Percentiles rank a stretch among this genome's conserved stretches.
These are phyloP conservation scores for Anolis sagrei DNA, from an alignment of 2,113 vertebrate genomes.

Conservation along the genomic window DNA sequence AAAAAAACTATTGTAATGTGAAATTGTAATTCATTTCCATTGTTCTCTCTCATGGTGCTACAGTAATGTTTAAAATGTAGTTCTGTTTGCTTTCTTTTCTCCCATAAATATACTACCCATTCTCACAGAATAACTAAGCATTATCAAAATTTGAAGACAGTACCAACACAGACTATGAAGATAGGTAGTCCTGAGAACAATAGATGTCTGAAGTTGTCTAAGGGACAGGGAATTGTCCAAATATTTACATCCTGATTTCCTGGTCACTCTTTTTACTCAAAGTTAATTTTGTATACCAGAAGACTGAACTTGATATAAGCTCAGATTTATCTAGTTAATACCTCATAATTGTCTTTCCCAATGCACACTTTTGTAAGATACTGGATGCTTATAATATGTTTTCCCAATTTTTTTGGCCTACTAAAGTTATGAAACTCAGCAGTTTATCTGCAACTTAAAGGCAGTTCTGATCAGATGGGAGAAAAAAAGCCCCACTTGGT, in stretches of 20 bases:
- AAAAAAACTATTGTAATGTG: too few relatives aligned
- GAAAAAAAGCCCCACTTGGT: background rate
- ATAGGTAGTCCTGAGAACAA: background rate
- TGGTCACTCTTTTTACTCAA: background rate
- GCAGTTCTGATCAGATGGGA: background rate
- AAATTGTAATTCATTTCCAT: too few relatives aligned
- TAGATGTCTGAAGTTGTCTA: background rate
- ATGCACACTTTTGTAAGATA: background rate
- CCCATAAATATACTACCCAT: too few relatives aligned
- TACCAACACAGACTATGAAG: background rate
- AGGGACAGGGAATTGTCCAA: background rate
- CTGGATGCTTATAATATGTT: background rate
- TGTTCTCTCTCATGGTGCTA: too few relatives aligned
- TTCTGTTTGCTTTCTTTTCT: too few relatives aligned
- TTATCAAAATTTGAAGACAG: background rate
- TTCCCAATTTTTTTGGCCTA: background rate
- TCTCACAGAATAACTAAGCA: too few relatives aligned
- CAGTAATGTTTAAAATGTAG: too few relatives aligned
- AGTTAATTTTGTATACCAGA: background rate
- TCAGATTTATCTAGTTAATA: background rate
- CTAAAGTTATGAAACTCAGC: background rate
- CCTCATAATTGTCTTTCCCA: background rate
- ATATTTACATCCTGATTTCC: background rate
- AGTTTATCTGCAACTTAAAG: constrained; percentile 3
- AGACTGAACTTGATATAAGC: too few relatives aligned